Evolutionary conservation across 2,797 vertebrate species (phyloP), one percentile per base, ranked within the genome.

Genomic region (Diglossa cyanea): DNA sequence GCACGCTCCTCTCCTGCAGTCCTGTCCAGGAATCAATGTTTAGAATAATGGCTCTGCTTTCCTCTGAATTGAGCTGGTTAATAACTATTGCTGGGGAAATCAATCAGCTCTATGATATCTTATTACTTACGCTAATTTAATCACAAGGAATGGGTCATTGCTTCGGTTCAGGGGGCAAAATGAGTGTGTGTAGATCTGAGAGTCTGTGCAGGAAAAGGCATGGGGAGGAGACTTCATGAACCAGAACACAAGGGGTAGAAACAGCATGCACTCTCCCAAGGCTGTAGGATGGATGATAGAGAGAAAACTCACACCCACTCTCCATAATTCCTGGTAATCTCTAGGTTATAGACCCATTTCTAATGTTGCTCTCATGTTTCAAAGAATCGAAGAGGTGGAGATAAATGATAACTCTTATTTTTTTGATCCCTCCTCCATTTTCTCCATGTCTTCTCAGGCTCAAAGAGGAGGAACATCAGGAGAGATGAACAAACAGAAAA

Each of bases 101-200:
- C 99, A 99, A 99, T 99, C 98, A 98, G 98, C 98, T 98, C 98
- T 98, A 98, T 99, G 98, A 99, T 99, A 99, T 99, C 98, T 99
- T 99, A 99, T 99, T 99, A 99, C 98, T 99, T 98, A 99, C 97
- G 98, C 99, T 99, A 99, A 99, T 99, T 99, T 98, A 99, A 98
- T 99, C 98, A 98, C 98, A 99, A 98, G 98, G 98, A 99, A 98
- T 98, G 97, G 98, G 99, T 99, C 98, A 97, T 97, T 98, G 98
- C 98, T 98, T 98, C 97, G 97, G 98, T 98, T 97, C 97, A 98
- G 98, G 96, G 97, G 98, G 98, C 95, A 97, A 42, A 97, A 91
- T 88, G 86, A 93, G 94, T 96, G 94, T 97, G 95, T 84, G 92
- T 68, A 95, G 75, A 68, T 84, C 28, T 47, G 85, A 81, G 90